A percentile compares a stretch with the other conserved stretches of the same genome.
These are phyloP conservation scores for Pogonus chalceus DNA, from an alignment of 1,140 invertebrate genomes.

Conservation along the genomic window DNA sequence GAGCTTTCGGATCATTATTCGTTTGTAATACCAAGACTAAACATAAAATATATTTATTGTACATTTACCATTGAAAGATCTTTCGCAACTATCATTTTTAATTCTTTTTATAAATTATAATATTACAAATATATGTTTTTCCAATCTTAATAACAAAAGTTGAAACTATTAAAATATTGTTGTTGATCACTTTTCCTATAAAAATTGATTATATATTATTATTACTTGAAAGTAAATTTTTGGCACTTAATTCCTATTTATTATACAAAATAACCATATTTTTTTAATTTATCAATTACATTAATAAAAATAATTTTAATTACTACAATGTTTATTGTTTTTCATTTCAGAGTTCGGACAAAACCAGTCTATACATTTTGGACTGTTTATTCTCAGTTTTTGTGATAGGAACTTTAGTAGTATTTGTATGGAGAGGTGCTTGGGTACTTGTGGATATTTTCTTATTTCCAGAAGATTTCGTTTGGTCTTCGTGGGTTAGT, in stretches of 20 bases:
- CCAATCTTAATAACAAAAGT: too few relatives aligned
- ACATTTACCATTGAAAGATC: too few relatives aligned
- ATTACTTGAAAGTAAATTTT: not conserved
- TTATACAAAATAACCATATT: not conserved
- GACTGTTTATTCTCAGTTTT: slow-evolving; percentile 79
- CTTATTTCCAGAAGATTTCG: slow-evolving; percentile 55
- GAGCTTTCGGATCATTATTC: too few relatives aligned
- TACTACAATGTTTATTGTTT: slow-evolving; percentile 17
- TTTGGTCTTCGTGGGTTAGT: slow-evolving; percentile 58
- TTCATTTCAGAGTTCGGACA: slow-evolving; percentile 55
- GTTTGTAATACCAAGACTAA: too few relatives aligned
- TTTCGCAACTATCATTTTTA: too few relatives aligned
- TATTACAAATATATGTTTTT: too few relatives aligned
- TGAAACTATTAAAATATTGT: too few relatives aligned
- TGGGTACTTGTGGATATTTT: slow-evolving; percentile 72
- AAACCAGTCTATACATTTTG: slow-evolving; percentile 58
- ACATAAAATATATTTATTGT: too few relatives aligned
- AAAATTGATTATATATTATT: not conserved
- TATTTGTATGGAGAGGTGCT: slow-evolving; percentile 77
- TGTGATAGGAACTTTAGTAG: slow-evolving; percentile 71
- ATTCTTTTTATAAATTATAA: too few relatives aligned
- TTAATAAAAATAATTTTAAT: not conserved
- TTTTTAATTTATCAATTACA: not conserved
- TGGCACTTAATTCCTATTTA: not conserved
- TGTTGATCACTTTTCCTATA: too few relatives aligned